Percentiles rank a stretch among this genome's conserved stretches.
Conservation (phyloP, 2,113 vertebrate species). For the Fregata magnificens region DNA sequence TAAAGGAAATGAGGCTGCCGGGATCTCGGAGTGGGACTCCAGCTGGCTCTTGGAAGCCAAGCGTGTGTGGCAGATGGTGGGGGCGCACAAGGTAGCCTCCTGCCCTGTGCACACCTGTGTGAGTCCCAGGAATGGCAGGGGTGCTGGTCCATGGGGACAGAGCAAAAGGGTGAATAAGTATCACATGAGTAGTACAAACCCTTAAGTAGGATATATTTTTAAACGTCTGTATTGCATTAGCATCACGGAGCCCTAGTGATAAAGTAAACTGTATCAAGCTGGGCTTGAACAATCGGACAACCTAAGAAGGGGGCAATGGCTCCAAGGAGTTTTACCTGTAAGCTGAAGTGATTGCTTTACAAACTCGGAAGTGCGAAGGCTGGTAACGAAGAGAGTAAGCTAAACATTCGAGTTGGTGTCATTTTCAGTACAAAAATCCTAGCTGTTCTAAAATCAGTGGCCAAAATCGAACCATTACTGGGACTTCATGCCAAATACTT, state of each 20-base stretch:
- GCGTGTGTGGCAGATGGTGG: background rate
- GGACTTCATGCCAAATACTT: background rate
- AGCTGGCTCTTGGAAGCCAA: background rate
- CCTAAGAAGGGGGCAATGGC: background rate
- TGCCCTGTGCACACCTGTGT: background rate
- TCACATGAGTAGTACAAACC: fast-evolving
- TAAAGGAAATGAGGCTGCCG: constrained; percentile 35
- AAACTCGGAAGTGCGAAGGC: background rate
- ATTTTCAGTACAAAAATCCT: background rate
- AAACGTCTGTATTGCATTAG: background rate
- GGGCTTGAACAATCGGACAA: background rate
- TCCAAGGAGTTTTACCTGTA: background rate
- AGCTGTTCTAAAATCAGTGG: background rate
- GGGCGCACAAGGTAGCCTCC: background rate
- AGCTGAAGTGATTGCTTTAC: background rate
- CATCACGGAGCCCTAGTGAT: background rate
- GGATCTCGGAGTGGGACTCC: background rate
- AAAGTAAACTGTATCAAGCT: background rate
- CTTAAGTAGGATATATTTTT: background rate
- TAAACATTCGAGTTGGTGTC: fast-evolving
- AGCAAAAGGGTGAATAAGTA: background rate
- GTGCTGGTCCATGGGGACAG: background rate
- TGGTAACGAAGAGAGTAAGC: background rate
- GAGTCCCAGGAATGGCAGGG: background rate
- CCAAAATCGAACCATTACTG: fast-evolving